Percentiles rank a stretch among this genome's conserved stretches.
Evolutionary conservation across 2,113 vertebrate species (phyloP).

Genomic region (Rana temporaria): DNA sequence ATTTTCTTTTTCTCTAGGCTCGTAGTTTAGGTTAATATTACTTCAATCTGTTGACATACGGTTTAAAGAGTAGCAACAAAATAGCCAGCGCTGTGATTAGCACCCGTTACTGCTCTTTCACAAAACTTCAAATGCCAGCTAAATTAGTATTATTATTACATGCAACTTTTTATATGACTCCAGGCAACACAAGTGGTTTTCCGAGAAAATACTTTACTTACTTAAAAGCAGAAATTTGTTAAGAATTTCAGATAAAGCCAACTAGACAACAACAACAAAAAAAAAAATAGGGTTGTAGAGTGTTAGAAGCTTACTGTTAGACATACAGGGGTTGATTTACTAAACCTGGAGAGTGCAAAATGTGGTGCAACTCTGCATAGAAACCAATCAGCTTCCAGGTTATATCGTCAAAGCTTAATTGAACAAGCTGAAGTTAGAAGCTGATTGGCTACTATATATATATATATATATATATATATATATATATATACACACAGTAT

Average conservation of each 20-base stretch:
- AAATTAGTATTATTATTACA: neutral
- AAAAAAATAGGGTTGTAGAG: too few relatives aligned
- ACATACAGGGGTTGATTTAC: too few relatives aligned
- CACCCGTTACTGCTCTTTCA: neutral
- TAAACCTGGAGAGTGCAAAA: too few relatives aligned
- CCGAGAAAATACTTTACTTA: constrained; percentile 48
- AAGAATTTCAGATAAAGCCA: neutral
- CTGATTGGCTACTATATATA: too few relatives aligned
- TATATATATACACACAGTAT: too few relatives aligned
- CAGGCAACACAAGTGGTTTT: constrained; percentile 22
- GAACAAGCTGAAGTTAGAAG: too few relatives aligned
- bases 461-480: too few relatives aligned
- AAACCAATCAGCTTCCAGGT: too few relatives aligned
- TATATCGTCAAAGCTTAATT: too few relatives aligned
- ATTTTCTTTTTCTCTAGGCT: neutral
- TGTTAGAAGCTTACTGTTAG: too few relatives aligned
- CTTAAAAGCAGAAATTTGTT: neutral
- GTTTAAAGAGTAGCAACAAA: constrained; percentile 2
- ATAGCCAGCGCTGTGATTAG: constrained; percentile 31
- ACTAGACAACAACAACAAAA: too few relatives aligned
- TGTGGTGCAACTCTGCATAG: too few relatives aligned
- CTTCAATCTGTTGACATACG: neutral
- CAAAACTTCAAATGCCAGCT: constrained; percentile 40
- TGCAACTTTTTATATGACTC: constrained; percentile 18
- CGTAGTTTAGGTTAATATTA: neutral